A percentile compares a stretch with the other conserved stretches of the same genome.
Conservation (phyloP, 2,113 vertebrate genomes). For the Poeciliopsis turrubarensis region DNA sequence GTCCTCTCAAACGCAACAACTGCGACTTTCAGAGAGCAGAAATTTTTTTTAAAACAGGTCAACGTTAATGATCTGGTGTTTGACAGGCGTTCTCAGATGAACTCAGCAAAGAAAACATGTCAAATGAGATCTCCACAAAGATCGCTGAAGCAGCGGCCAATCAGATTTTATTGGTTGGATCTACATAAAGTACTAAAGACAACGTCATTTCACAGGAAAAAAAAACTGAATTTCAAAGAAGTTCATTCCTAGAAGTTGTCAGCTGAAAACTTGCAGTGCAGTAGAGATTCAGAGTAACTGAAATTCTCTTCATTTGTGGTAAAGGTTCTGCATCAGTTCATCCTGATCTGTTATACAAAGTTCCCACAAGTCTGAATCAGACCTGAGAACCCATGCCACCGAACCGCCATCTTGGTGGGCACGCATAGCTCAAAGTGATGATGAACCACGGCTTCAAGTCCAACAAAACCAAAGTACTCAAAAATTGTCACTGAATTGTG, state of each 20-base stretch:
- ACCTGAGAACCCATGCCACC: no score
- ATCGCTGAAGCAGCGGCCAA: background rate
- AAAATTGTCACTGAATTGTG: no score
- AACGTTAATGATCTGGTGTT: background rate
- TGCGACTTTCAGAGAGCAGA: slow-evolving; percentile 61
- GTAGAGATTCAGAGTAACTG: background rate
- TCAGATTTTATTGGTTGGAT: background rate
- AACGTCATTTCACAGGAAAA: background rate
- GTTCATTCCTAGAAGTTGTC: background rate
- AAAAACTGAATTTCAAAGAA: background rate
- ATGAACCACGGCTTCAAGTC: no score
- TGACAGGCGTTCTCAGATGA: background rate
- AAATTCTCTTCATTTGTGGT: background rate
- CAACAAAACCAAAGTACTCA: no score
- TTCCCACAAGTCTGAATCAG: no score
- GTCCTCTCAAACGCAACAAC: slow-evolving; percentile 55
- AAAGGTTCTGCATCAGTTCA: no score
- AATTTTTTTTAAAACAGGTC: background rate
- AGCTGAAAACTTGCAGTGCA: background rate
- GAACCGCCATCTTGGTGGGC: no score
- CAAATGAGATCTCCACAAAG: background rate
- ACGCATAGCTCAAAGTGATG: no score
- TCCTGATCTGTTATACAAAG: no score
- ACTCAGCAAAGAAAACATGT: background rate
- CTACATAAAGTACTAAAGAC: no score